Conservation (phyloP, 2,888 invertebrate genomes). For the Drosophila quinaria region DNA sequence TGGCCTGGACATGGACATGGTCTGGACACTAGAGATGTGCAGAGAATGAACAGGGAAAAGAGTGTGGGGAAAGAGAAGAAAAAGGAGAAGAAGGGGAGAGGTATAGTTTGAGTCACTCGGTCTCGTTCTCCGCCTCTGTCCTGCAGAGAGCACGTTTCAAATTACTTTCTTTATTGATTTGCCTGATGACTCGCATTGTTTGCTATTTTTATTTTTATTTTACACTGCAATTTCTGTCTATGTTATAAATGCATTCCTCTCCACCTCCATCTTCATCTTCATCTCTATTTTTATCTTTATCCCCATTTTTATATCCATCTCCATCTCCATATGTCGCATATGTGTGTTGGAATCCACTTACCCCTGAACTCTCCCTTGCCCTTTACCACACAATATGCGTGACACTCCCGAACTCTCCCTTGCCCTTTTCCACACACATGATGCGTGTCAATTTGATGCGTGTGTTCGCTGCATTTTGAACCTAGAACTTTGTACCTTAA, state of each 20-base stretch:
- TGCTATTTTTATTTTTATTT: constrained; percentile 55
- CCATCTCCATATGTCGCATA: constrained; percentile 12
- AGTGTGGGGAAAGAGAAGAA: not conserved
- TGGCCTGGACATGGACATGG: constrained; percentile 52
- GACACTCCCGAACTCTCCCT: constrained; percentile 4
- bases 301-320: not conserved
- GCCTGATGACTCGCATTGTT: constrained; percentile 74
- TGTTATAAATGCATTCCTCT: constrained; percentile 73
- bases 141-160: constrained; percentile 73
- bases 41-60: not conserved
- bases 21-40: constrained; percentile 37
- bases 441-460: constrained; percentile 64
- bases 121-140: constrained; percentile 1
- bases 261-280: constrained; percentile 1
- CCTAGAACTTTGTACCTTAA: constrained; percentile 30
- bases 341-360: constrained; percentile 20
- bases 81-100: not conserved
- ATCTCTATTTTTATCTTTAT: not conserved
- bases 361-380: constrained; percentile 4
- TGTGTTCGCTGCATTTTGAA: constrained; percentile 52
- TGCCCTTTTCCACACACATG: constrained; percentile 12
- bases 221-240: constrained; percentile 63
- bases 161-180: constrained; percentile 82
- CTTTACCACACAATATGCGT: not conserved
- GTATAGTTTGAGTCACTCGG: constrained; percentile 7